phyloP scores from a whole-genome alignment of 2,797 vertebrate genomes.

The Muscicapa comitata region DNA sequence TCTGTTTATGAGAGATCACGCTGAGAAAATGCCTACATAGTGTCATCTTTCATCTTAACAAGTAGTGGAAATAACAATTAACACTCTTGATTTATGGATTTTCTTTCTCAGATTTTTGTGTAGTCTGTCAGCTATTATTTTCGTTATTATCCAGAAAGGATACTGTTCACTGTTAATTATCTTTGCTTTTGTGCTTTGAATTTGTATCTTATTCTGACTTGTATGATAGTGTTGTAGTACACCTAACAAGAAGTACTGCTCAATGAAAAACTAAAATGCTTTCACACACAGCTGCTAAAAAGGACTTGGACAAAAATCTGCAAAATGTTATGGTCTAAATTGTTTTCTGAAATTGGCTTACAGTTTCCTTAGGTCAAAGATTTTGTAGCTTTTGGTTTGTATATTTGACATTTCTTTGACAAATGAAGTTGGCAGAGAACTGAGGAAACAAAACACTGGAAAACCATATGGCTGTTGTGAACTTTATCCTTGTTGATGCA shows the following conservation, averaged over 20 bases:
- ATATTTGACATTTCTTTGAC: background rate
- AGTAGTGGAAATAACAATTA: constrained; percentile 54
- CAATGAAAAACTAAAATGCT: background rate
- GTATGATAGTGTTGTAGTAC: background rate
- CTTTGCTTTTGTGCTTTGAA: background rate
- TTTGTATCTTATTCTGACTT: background rate
- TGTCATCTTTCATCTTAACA: constrained; percentile 67
- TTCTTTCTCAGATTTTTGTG: background rate
- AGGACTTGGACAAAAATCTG: background rate
- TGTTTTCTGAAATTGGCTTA: background rate
- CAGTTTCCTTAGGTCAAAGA: background rate
- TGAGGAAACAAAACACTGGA: background rate
- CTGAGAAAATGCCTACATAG: constrained; percentile 45
- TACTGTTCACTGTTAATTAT: constrained; percentile 5
- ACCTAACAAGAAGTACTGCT: background rate
- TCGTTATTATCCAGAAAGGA: background rate
- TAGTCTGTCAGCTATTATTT: constrained; percentile 36
- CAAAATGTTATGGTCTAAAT: background rate
- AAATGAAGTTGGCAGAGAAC: background rate
- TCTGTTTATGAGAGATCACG: constrained; percentile 61
- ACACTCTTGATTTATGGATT: constrained; percentile 35
- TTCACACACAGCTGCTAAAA: background rate
- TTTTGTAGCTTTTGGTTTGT: background rate
- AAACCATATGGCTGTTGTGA: background rate
- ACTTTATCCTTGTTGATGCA: background rate